Evolutionary conservation across 2,113 vertebrate species (phyloP), one percentile per base, ranked within the genome.

Genomic region (Pollachius pollachius): DNA sequence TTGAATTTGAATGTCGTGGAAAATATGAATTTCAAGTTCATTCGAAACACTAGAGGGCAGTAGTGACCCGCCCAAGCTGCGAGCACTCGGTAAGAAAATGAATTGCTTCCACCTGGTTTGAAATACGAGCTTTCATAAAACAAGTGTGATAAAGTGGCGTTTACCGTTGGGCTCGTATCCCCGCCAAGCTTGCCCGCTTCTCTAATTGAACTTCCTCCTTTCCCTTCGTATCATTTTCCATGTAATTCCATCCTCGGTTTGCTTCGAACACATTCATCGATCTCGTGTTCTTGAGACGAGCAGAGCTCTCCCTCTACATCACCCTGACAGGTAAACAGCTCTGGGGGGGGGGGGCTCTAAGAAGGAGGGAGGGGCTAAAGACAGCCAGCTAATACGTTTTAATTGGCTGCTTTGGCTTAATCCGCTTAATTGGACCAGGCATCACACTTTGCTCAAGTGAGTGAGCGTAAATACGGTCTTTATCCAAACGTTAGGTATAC

Each of bases 31-130:
- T 48, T 13, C 41, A 48, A 11, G 41, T 48, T 34, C 4, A 34
- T 34, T 48, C 41, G 8, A 60, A 12, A 60, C 85, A 70, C 41
- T 34, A 76, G 88, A 78, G 83, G 8, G 77, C 88, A 89, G 80
- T 89, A 79, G 81, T 84, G 81, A 68, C 21, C 71, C 70, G 71
- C 54, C 30, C 15, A 60, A 34, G 30, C 4, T 34, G 30, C 30
- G 6, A 34, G 30, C 30, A 37, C 41, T 15, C 1, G 17, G 70
- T 19, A 59, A 52, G 72, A 57, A 69, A 23, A 30, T 70, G 54
- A 13, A 48, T 48, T 66, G 34, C 4, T n/a, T 59, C 41, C 37
- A 7, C 15, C 52, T 62, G 67, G 48, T 70, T 66, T 15, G 75
- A 56, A 78, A 69, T 23, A 54, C 70, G 65, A 25, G 67, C 15